phyloP scores from a whole-genome alignment of 2,888 invertebrate species.

The Lobophora halterata region DNA sequence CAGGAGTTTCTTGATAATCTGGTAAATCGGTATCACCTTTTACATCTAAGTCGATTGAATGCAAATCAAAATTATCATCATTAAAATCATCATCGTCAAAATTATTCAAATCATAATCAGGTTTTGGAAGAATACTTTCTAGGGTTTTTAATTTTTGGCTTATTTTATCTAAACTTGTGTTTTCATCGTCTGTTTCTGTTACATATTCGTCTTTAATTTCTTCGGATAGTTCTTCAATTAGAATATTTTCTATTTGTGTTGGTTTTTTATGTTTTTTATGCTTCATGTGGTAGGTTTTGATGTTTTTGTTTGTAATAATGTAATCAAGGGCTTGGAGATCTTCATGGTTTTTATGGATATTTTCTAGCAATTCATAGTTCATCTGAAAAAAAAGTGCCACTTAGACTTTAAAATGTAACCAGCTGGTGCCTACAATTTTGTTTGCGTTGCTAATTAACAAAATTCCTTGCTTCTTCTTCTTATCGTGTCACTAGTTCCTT shows the following conservation, averaged over 20 bases:
- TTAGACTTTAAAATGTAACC: neutral
- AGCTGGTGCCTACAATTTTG: too few relatives aligned
- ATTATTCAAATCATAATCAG: neutral
- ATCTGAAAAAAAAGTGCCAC: conserved; percentile 34
- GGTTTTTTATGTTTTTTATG: conserved; percentile 17
- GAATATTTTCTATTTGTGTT: conserved; percentile 26
- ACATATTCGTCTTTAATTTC: conserved; percentile 16
- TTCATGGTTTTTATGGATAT: conserved; percentile 41
- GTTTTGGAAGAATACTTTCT: neutral
- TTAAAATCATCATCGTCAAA: conserved; percentile 3
- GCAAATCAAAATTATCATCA: conserved; percentile 12
- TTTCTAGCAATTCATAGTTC: conserved; percentile 51
- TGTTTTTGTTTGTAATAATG: conserved; percentile 31
- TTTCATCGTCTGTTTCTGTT: conserved; percentile 25
- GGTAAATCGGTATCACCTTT: too few relatives aligned
- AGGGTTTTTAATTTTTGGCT: conserved; percentile 2
- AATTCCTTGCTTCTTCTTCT: too few relatives aligned
- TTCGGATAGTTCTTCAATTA: conserved; percentile 4
- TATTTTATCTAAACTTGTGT: conserved; percentile 11
- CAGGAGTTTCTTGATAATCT: too few relatives aligned
- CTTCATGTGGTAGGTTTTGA: conserved; percentile 38
- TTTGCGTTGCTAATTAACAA: too few relatives aligned
- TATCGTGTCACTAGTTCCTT: too few relatives aligned
- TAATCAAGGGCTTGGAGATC: conserved; percentile 44
- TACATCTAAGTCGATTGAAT: conserved; percentile 3